A percentile compares a stretch with the other conserved stretches of the same genome.
phyloP scores from a whole-genome alignment of 2,113 vertebrate genomes.

The Equus przewalskii region DNA sequence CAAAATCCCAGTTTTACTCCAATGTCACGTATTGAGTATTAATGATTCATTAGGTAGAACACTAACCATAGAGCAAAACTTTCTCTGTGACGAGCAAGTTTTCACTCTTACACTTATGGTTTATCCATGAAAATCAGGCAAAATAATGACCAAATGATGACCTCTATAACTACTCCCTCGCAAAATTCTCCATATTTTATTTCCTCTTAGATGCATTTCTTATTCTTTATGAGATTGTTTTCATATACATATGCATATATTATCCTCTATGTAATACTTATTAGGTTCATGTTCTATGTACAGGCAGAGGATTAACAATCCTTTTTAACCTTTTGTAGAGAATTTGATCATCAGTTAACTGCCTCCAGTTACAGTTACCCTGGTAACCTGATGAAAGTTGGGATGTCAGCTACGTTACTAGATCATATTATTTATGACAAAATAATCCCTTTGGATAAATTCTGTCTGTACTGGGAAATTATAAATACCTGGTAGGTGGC shows the following conservation, averaged over 20 bases:
- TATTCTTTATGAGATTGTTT: not conserved
- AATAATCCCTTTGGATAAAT: not conserved
- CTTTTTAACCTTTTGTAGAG: not conserved
- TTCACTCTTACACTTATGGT: not conserved
- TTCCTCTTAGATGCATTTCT: conserved; percentile 1
- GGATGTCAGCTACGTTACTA: not conserved
- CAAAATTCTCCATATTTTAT: not conserved
- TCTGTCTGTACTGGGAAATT: not conserved
- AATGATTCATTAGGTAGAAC: not conserved
- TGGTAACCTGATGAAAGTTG: not conserved
- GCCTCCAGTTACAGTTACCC: not conserved
- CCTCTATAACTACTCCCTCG: not conserved
- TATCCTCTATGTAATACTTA: not conserved
- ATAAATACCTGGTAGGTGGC: not conserved
- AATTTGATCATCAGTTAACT: not conserved
- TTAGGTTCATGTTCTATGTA: not conserved
- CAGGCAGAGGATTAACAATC: not conserved
- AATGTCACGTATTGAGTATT: not conserved
- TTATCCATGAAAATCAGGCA: not conserved
- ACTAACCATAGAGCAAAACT: not conserved
- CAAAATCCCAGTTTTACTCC: not conserved
- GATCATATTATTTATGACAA: not conserved
- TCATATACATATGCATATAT: not conserved
- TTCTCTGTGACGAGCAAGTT: not conserved
- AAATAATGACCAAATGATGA: not conserved